Evolutionary conservation across 2,888 invertebrate species (phyloP).

Genomic region (Dryomyza anilis): DNA sequence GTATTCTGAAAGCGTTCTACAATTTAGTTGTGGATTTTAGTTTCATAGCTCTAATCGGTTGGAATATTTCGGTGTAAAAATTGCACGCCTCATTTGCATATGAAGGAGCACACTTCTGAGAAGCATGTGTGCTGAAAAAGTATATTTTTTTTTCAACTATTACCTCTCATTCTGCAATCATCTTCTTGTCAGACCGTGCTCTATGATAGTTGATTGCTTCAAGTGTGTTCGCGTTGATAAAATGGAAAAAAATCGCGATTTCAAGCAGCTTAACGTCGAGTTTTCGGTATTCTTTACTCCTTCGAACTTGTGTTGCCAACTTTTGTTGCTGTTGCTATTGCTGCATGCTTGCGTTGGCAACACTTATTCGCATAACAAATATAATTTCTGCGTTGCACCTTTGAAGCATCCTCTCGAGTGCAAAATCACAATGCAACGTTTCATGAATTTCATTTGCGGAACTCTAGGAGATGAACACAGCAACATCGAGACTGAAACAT

Average conservation of each 20-base stretch:
- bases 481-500: not conserved
- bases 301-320: not conserved
- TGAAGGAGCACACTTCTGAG: not conserved
- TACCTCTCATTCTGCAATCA: not conserved
- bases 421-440: not conserved
- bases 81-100: not conserved
- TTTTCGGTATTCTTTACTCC: too few relatives aligned
- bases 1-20: too few relatives aligned
- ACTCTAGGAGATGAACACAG: not conserved
- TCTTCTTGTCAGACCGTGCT: not conserved
- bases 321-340: too few relatives aligned
- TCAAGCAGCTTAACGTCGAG: too few relatives aligned
- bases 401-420: not conserved
- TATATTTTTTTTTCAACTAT: not conserved
- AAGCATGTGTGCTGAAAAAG: not conserved
- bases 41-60: too few relatives aligned
- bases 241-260: too few relatives aligned
- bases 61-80: too few relatives aligned
- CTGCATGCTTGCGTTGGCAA: not conserved
- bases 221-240: too few relatives aligned
- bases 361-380: constrained; percentile 18
- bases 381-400: constrained; percentile 9
- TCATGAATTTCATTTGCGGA: constrained; percentile 4
- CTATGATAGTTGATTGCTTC: too few relatives aligned
- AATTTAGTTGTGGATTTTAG: too few relatives aligned